A percentile compares a stretch with the other conserved stretches of the same genome.
These are phyloP conservation scores for Pogonocherus hispidulus DNA, from an alignment of 2,888 invertebrate genomes.

Conservation along the genomic window DNA sequence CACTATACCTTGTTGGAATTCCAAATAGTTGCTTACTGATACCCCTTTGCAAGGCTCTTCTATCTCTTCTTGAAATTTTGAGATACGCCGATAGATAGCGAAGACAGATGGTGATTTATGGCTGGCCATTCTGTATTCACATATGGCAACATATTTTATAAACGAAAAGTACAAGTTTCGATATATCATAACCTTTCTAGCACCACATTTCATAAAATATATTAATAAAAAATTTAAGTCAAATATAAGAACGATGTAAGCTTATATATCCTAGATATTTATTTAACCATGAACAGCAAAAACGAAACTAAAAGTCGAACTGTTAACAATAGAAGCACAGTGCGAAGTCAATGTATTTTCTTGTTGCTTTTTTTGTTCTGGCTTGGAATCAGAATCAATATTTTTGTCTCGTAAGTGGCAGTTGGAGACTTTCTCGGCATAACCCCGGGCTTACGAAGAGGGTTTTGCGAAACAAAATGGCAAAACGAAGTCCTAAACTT, in stretches of 20 bases:
- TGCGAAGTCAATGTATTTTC: conserved; percentile 14
- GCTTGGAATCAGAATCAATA: conserved; percentile 42
- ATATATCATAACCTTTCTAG: too few relatives aligned
- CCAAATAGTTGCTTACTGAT: too few relatives aligned
- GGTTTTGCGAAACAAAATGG: conserved; percentile 44
- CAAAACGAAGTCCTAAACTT: conserved; percentile 45
- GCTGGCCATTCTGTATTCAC: too few relatives aligned
- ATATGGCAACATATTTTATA: too few relatives aligned
- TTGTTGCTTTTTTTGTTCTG: conserved; percentile 24
- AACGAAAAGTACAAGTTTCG: too few relatives aligned
- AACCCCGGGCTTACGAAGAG: conserved; percentile 37
- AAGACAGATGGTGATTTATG: too few relatives aligned
- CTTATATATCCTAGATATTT: not conserved
- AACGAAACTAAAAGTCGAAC: not conserved
- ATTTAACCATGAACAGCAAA: not conserved
- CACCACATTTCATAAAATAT: too few relatives aligned
- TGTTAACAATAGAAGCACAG: not conserved
- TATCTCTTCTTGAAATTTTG: too few relatives aligned
- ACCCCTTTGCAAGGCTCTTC: too few relatives aligned
- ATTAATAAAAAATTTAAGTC: too few relatives aligned
- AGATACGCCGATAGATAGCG: too few relatives aligned
- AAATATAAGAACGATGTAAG: not conserved
- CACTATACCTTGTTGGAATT: too few relatives aligned
- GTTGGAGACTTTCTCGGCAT: conserved; percentile 21
- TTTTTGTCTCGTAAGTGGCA: conserved; percentile 39